phyloP scores from a whole-genome alignment of 2,113 vertebrate species.

The Barbus barbus region DNA sequence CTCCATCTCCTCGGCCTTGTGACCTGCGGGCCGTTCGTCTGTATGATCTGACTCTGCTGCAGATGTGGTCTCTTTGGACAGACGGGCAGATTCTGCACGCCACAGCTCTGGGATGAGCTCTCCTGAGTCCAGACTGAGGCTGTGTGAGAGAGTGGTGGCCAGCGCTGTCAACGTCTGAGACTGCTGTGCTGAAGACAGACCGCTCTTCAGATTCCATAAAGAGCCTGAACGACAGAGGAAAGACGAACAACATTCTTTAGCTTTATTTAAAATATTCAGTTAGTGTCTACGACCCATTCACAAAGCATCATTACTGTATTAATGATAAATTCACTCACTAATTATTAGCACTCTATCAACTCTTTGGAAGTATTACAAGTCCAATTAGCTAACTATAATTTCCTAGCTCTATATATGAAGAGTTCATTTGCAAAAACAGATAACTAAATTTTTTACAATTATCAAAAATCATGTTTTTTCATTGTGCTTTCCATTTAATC shows the following conservation, averaged over 20 bases:
- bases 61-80: conserved; percentile 33
- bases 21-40: conserved; percentile 50
- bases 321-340: no score
- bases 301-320: not conserved
- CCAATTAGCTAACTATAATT: no score
- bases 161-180: conserved; percentile 84
- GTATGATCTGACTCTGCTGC: conserved; percentile 7
- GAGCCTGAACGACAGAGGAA: conserved; percentile 70
- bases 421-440: no score
- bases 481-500: no score
- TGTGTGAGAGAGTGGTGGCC: conserved; percentile 81
- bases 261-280: not conserved
- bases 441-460: no score
- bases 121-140: conserved; percentile 81
- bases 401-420: no score
- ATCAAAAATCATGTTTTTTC: no score
- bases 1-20: conserved; percentile 64
- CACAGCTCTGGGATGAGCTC: conserved; percentile 78
- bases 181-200: conserved; percentile 81
- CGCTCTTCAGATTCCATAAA: conserved; percentile 89
- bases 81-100: conserved; percentile 67
- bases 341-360: not conserved
- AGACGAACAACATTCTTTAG: not conserved
- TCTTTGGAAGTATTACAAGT: not conserved
- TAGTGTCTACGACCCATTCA: not conserved